A percentile compares a stretch with the other conserved stretches of the same genome.
Conservation (phyloP, 2,113 vertebrate species). For the Equus przewalskii region DNA sequence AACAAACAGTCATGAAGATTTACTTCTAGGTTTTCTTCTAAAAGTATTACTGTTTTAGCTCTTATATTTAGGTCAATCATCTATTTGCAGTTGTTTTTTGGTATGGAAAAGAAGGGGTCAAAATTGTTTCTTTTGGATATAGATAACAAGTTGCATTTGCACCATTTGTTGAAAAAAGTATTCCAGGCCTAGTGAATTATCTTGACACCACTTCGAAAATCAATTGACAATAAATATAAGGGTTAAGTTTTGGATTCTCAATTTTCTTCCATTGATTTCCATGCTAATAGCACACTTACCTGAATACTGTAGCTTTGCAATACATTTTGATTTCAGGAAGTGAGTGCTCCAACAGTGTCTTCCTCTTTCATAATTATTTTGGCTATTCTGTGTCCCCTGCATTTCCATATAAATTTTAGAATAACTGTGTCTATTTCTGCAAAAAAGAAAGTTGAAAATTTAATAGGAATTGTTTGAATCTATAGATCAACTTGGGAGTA, state of each 20-base stretch:
- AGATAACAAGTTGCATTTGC: neutral
- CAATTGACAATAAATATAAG: neutral
- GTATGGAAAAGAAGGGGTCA: neutral
- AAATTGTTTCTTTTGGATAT: neutral
- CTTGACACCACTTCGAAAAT: neutral
- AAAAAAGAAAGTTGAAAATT: neutral
- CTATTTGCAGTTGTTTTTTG: neutral
- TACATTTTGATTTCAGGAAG: neutral
- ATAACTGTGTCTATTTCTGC: neutral
- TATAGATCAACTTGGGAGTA: neutral
- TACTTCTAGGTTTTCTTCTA: neutral
- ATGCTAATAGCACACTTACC: neutral
- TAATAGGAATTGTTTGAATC: neutral
- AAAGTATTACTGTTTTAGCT: neutral
- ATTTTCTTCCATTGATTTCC: neutral
- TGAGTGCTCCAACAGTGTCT: neutral
- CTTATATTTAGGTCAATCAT: neutral
- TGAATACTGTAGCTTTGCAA: neutral
- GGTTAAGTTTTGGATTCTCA: neutral
- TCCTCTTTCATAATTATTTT: neutral
- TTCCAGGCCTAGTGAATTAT: neutral
- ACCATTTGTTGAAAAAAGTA: neutral
- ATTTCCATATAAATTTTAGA: slow-evolving; percentile 29
- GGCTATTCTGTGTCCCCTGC: neutral
- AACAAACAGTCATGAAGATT: neutral